Base-by-base conservation (phyloP, 2,797 vertebrate genomes). In the Sylvilagus floridanus region DNA sequence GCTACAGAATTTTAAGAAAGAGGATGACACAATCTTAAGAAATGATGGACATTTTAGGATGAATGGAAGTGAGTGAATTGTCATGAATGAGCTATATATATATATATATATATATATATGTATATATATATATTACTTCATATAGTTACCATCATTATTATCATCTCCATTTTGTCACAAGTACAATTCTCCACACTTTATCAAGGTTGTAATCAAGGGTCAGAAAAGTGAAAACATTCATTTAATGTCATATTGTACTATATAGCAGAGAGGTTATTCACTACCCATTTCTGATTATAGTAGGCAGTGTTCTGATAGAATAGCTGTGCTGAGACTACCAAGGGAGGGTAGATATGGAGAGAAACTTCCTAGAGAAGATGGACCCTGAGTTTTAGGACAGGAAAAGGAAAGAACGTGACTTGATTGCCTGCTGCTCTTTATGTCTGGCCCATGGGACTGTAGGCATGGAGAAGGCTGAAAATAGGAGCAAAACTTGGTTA, bases 81-180 rank as follows among this genome's bases (percentile, higher is more conserved):
- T 81, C 54, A 47, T 17, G 65, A 11, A 62, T 28, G 82, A 69
- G 42, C 22, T 92, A 84, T 82, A 66, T 54, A n/a, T 63, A 72
- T 26, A 17, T 75, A 35, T 35, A 35, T 35, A 35, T 35, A 35
- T 35, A 35, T 35, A 35, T 35, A 35, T 4, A 35, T 35, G 4
- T 35, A 35, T 35, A 35, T 35, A 35, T 35, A 35, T 35, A 35
- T 2, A 35, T n/a, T 82, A 82, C 32, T 50, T 90, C 62, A 62
- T 81, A 87, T 84, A 93, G 88, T 91, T 83, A 60, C 16, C 84
- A 50, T 71, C 89, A 50, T 89, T 54, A 91, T 72, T 84, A 93
- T 84, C 68, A 57, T 57, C 54, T 26, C 37, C 30, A 52, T 75
- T 93, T 96, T 37, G 87, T 81, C 50, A 91, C 60, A 94, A 87